Base-by-base conservation (phyloP, 2,888 invertebrate genomes). In the Leptinotarsa tumamoca region DNA sequence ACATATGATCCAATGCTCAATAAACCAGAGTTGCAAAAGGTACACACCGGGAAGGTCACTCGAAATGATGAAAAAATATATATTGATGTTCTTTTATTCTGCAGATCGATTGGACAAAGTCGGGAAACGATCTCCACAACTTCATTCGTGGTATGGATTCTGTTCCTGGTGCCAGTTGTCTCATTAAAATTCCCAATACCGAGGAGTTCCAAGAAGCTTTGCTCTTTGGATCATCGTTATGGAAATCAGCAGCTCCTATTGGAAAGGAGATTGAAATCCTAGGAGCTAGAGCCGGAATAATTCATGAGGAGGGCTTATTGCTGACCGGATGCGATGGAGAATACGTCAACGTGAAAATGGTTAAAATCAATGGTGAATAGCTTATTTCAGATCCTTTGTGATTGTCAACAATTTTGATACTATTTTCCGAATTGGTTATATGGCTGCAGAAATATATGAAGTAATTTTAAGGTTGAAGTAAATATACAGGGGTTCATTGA, bases 71-170 rank as follows among this genome's bases (percentile, higher is more conserved):
- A 23, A 13, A 15, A 1, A 27, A 23, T 58, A 1, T 18, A n/a
- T 4, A 51, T 10, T 10, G 5, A 51, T 43, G 7, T 18, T 68
- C 5, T 21, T 5, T 27, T 51, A 10, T 76, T 74, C 85, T 85
- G n/a, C 82, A 93, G 92, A 91, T 96, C 73, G 91, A 95, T 84
- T 94, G 94, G 90, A 90, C 90, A 0, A 93, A 94, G 87, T 88
- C 93, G 0, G 95, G 94, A 0, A 84, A 90, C 52, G 91, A 92
- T n/a, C 89, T 98, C 4, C 98, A 98, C 90, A 96, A 98, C 88
- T 98, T 98, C 86, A 95, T 99, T 80, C 91, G 98, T 23, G 98
- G 96, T 0, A 90, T 98, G 84, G 98, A 98, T 87, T 98, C 97
- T 4, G 96, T 97, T 0, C 98, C 98, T 0, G 98, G 98, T 0